Evolutionary conservation across 2,888 invertebrate species (phyloP).

Genomic region (Embidobia sp.): DNA sequence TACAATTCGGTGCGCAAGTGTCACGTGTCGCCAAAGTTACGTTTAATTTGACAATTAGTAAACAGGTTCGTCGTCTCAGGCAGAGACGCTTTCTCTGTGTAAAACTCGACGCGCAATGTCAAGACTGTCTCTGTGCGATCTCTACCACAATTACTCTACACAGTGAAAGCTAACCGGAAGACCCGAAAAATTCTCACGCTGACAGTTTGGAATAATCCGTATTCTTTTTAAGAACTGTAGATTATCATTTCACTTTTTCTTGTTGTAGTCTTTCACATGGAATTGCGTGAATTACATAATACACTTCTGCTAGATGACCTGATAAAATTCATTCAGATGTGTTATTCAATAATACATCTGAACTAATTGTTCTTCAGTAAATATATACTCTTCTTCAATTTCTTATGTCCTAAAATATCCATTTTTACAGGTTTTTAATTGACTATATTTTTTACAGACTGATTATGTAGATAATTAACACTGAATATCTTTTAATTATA

Average conservation of each 20-base stretch:
- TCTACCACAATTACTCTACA: constrained; percentile 66
- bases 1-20: constrained; percentile 51
- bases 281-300: constrained; percentile 35
- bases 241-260: constrained; percentile 53
- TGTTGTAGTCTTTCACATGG: constrained; percentile 30
- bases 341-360: too few species aligned
- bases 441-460: too few species aligned
- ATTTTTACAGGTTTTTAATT: too few species aligned
- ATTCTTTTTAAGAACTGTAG: constrained; percentile 18
- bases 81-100: constrained; percentile 68
- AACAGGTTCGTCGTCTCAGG: constrained; percentile 65
- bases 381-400: too few species aligned
- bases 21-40: constrained; percentile 60
- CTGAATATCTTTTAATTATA: too few species aligned
- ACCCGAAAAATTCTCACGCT: constrained; percentile 68
- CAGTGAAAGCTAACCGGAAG: constrained; percentile 74
- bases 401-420: too few species aligned
- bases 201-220: constrained; percentile 37
- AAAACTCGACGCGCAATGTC: constrained; percentile 65
- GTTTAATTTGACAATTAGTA: constrained; percentile 68
- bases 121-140: constrained; percentile 66
- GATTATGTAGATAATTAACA: too few species aligned
- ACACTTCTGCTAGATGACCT: neutral
- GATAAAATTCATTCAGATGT: neutral
- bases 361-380: too few species aligned